These are phyloP conservation scores for Euleptes europaea DNA, from an alignment of 2,113 vertebrate species.

Conservation along the genomic window DNA sequence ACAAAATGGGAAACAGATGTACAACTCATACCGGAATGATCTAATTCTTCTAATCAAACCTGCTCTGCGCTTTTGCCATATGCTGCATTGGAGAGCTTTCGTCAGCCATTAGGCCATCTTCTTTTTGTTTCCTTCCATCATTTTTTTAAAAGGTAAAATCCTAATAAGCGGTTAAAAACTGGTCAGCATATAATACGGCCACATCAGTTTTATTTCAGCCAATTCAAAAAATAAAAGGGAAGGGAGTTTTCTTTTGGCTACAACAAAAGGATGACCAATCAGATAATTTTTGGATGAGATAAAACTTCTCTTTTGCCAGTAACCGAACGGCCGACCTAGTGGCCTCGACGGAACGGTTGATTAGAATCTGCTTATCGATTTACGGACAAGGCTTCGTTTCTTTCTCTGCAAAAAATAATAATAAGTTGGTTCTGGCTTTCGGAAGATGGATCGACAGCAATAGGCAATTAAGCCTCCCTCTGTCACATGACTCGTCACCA, in stretches of 20 bases:
- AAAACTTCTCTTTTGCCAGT: slow-evolving; percentile 40
- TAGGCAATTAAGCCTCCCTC: slow-evolving; percentile 59
- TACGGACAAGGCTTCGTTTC: slow-evolving; percentile 54
- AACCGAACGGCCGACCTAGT: slow-evolving; percentile 42
- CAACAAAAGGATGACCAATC: slow-evolving; percentile 31
- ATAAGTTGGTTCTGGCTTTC: slow-evolving; percentile 45
- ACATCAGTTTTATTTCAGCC: slow-evolving; percentile 25
- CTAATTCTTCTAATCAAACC: slow-evolving; percentile 16
- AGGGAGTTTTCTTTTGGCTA: slow-evolving; percentile 30
- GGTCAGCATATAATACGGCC: neutral
- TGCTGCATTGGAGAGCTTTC: neutral
- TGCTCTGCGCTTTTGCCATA: slow-evolving; percentile 1
- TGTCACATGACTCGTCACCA: slow-evolving; percentile 48
- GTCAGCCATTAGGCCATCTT: neutral
- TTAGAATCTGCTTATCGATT: slow-evolving; percentile 37
- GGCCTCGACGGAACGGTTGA: slow-evolving; percentile 50
- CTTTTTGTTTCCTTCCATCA: neutral
- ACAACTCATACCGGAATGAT: neutral
- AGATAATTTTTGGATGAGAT: slow-evolving; percentile 43
- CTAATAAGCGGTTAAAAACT: neutral
- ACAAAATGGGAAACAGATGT: neutral
- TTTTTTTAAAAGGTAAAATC: neutral
- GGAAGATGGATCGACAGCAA: slow-evolving; percentile 49
- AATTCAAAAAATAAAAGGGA: slow-evolving; percentile 23
- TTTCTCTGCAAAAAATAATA: slow-evolving; percentile 55